Conservation (phyloP, 2,888 invertebrate species). For the Aphidoletes aphidimyza region DNA sequence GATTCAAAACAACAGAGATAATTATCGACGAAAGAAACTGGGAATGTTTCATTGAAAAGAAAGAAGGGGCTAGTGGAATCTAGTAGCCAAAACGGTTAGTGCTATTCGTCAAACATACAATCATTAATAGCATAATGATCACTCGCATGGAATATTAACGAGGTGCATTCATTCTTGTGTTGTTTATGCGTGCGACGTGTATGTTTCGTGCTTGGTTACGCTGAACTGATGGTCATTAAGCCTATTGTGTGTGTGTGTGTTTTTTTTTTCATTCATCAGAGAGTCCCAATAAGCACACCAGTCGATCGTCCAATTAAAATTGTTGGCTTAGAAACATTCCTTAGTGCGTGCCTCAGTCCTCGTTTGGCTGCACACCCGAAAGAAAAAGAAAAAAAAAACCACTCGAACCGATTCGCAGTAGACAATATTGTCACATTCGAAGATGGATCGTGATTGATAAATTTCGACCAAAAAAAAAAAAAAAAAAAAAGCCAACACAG, state of each 20-base stretch:
- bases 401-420: background rate
- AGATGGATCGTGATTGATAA: conserved; percentile 36
- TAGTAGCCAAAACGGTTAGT: conserved; percentile 4
- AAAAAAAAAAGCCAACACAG: background rate
- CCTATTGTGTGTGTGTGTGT: too few relatives aligned
- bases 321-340: conserved; percentile 35
- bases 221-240: conserved; percentile 13
- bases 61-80: background rate
- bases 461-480: background rate
- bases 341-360: background rate
- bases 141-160: background rate
- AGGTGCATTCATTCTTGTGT: background rate
- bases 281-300: background rate
- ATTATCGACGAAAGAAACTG: conserved; percentile 26
- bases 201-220: background rate
- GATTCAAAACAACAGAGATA: conserved; percentile 14
- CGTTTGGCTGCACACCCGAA: too few relatives aligned
- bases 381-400: background rate
- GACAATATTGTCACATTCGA: conserved; percentile 40
- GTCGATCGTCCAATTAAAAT: conserved; percentile 22
- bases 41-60: too few relatives aligned
- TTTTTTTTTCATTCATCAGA: conserved; percentile 10
- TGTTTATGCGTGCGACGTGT: background rate
- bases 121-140: conserved; percentile 38
- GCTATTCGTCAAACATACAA: conserved; percentile 22